Base-by-base conservation (phyloP, 2,888 invertebrate species). In the Argynnis bischoffii region DNA sequence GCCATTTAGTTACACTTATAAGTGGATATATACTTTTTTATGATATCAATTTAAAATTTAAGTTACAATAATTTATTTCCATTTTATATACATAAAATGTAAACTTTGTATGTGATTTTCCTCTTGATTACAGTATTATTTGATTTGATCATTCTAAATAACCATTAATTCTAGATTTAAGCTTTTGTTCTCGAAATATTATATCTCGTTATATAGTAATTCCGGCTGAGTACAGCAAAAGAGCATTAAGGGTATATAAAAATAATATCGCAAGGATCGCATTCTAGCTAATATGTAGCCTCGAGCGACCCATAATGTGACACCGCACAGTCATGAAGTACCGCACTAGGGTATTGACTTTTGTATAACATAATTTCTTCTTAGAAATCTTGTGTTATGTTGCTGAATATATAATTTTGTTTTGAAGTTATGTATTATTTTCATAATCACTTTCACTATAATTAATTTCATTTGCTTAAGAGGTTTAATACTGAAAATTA, bases 241-340 rank as follows among this genome's bases (percentile, higher is more conserved):
- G 48, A 47, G 46, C 46, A 41, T 56, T 46, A 41, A 11, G 56
- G 18, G 56, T 46, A 14, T 18, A 56, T 56, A 56, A 56, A 48
- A 35, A 61, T 61, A 61, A 61, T 61, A 41, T 61, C 14, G 41
- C 47, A 21, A 51, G 50, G 50, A 53, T 53, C 15, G 18, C 51
- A 18, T 13, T 50, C 50, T 61, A 16, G 50, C 16, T 51, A 51
- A 51, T 51, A 51, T 13, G 50, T 61, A 51, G 61, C 61, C 61
- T 51, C 61, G 16, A 21, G 61, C 51, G 61, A 53, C 35, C 61
- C 18, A 35, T 41, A 61, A 53, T 61, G 51, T 61, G 61, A 41
- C 50, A 18, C 47, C 47, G 18, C 41, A 61, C 50, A 41, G 35
- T 61, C 41, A 15, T 61, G 35, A 61, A 41, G 15, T 15, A 35